phyloP scores from a whole-genome alignment of 92 coral and sea anemone species.

The Desmophyllum pertusum region DNA sequence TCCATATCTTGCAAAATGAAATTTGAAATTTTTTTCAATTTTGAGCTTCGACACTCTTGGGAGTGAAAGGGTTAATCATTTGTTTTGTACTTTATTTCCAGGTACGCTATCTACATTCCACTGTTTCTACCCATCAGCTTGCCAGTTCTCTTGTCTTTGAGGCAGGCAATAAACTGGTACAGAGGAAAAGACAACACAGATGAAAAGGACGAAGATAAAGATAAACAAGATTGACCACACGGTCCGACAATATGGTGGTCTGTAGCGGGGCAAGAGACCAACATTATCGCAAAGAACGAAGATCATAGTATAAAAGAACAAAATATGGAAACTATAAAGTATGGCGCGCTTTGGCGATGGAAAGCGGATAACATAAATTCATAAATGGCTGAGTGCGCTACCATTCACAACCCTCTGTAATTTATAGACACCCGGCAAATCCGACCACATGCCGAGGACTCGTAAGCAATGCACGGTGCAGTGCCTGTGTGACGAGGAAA shows the following conservation, averaged over 20 bases:
- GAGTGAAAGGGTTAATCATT: background rate
- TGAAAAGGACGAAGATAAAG: conserved; percentile 23
- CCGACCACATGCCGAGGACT: background rate
- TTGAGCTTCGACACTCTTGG: background rate
- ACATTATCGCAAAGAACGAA: background rate
- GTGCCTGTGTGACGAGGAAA: background rate
- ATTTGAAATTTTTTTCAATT: too few species aligned
- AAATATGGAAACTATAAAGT: background rate
- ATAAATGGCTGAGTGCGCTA: too few species aligned
- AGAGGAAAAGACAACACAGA: conserved; percentile 42
- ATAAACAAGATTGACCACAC: conserved; percentile 16
- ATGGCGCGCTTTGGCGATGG: background rate
- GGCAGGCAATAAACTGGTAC: conserved; percentile 78
- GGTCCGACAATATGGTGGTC: background rate
- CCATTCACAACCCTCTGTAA: too few species aligned
- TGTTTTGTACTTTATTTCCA: conserved; percentile 11
- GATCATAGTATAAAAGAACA: background rate
- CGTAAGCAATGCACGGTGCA: too few species aligned
- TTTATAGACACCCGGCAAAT: background rate
- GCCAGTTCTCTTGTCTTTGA: conserved; percentile 82
- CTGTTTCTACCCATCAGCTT: conserved; percentile 89
- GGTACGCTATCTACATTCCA: conserved; percentile 97
- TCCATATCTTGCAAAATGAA: too few species aligned
- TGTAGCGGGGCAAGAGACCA: background rate
- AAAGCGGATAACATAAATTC: background rate